Evolutionary conservation across 2,888 invertebrate genomes (phyloP).

Genomic region (Polyommatus iphigenia): DNA sequence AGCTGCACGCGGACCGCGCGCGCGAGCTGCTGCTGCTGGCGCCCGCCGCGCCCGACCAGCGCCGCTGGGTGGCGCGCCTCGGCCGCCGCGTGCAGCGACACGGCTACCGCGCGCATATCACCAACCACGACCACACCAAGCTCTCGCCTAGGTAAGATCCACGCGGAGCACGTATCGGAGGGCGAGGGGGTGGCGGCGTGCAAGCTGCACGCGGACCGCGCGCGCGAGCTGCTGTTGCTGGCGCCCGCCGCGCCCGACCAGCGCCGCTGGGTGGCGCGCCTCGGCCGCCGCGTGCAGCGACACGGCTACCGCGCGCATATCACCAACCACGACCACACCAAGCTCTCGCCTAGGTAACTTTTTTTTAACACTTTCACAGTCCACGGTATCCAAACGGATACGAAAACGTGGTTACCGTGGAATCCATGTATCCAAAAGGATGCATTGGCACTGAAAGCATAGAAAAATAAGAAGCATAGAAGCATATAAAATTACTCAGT

Average conservation of each 20-base stretch:
- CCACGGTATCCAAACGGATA: no score
- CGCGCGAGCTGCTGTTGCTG: constrained; percentile 95
- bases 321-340: constrained; percentile 80
- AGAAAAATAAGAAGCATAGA: no score
- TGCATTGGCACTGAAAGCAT: no score
- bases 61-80: constrained; percentile 94
- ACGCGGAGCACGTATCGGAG: constrained; percentile 96
- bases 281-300: constrained; percentile 95
- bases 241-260: constrained; percentile 93
- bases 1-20: constrained; percentile 97
- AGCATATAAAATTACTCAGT: no score
- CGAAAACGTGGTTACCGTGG: no score
- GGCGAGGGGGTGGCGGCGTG: constrained; percentile 93
- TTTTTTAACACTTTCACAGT: no score
- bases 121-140: constrained; percentile 76
- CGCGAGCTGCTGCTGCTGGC: constrained; percentile 96
- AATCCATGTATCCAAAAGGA: no score
- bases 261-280: constrained; percentile 94
- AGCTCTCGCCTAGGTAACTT: constrained; percentile 48
- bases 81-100: constrained; percentile 95
- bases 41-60: constrained; percentile 91
- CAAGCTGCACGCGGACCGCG: constrained; percentile 97
- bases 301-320: constrained; percentile 96
- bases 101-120: constrained; percentile 95
- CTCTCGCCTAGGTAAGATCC: constrained; percentile 85